A percentile compares a stretch with the other conserved stretches of the same genome.
Evolutionary conservation across 2,888 invertebrate species (phyloP).

Genomic region (Scaeva pyrastri): DNA sequence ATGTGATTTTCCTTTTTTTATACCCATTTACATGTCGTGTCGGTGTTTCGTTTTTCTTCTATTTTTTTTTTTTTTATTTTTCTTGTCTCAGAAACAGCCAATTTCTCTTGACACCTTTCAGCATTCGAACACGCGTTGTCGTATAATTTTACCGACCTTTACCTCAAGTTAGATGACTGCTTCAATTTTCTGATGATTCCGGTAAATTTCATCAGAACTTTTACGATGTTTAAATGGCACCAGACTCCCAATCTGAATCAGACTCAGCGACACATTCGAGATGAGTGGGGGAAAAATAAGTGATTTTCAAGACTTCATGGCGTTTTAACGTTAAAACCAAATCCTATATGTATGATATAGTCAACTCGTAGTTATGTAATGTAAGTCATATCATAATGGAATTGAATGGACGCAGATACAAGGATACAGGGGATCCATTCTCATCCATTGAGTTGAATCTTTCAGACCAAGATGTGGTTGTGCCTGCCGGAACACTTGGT

Average conservation of each 20-base stretch:
- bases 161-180: conserved; percentile 23
- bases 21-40: conserved; percentile 36
- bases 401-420: conserved; percentile 54
- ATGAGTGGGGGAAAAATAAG: neutral
- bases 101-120: conserved; percentile 66
- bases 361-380: neutral
- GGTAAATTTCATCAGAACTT: conserved; percentile 49
- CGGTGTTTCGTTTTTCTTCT: neutral
- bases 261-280: neutral
- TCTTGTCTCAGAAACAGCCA: conserved; percentile 51
- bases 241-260: neutral
- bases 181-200: conserved; percentile 62
- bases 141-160: neutral
- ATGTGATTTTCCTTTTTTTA: conserved; percentile 12
- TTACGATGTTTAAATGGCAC: conserved; percentile 42
- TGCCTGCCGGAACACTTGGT: conserved; percentile 52
- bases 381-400: conserved; percentile 62
- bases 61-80: conserved; percentile 52
- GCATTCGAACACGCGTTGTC: conserved; percentile 17
- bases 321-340: conserved; percentile 7
- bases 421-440: conserved; percentile 32
- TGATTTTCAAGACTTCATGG: conserved; percentile 37
- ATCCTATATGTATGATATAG: neutral
- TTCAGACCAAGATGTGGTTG: conserved; percentile 48
- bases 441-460: conserved; percentile 61